Evolutionary conservation across 1,140 invertebrate genomes (phyloP).

Genomic region (Bemisia tabaci): DNA sequence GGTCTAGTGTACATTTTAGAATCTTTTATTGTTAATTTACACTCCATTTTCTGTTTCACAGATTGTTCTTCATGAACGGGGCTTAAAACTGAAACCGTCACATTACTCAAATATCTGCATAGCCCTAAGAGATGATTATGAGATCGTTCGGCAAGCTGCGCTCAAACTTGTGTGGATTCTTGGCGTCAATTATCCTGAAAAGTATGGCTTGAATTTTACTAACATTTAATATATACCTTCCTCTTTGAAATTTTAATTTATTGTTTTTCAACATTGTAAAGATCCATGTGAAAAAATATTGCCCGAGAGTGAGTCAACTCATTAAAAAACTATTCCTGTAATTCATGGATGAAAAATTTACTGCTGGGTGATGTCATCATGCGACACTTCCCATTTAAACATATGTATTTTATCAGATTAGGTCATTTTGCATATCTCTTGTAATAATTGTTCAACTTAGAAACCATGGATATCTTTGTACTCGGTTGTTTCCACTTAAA

Average conservation of each 20-base stretch:
- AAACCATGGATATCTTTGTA: no score
- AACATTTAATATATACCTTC: constrained; percentile 15
- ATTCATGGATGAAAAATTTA: no score
- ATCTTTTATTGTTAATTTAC: not conserved
- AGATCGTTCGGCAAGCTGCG: constrained; percentile 76
- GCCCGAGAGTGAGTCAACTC: no score
- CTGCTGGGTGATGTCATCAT: no score
- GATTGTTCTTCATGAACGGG: constrained; percentile 56
- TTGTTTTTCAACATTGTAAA: no score
- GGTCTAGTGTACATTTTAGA: not conserved
- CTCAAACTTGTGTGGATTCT: constrained; percentile 74
- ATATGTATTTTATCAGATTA: no score
- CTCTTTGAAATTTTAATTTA: constrained; percentile 18
- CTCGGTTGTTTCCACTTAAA: no score
- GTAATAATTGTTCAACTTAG: no score
- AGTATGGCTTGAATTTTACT: constrained; percentile 39
- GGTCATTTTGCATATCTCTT: no score
- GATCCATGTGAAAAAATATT: no score
- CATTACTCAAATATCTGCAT: constrained; percentile 70
- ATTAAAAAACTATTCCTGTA: no score
- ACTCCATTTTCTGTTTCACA: constrained; percentile 20
- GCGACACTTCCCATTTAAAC: no score
- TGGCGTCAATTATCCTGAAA: constrained; percentile 73
- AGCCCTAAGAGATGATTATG: constrained; percentile 84
- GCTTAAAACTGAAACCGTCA: constrained; percentile 55